phyloP scores from a whole-genome alignment of 2,797 vertebrate species.

The Muscicapa comitata region DNA sequence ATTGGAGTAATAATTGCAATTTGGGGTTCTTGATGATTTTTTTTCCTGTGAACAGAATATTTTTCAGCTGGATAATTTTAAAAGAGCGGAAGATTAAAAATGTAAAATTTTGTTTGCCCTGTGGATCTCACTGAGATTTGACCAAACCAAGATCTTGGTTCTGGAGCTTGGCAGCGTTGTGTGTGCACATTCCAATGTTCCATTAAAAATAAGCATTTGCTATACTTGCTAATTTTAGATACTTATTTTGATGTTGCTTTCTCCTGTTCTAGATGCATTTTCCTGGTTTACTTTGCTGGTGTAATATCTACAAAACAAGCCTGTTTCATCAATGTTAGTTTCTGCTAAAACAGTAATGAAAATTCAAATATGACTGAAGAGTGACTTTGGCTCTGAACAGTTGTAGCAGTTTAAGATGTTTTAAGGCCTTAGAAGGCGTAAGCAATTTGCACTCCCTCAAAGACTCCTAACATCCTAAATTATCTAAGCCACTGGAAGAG shows the following conservation, averaged over 20 bases:
- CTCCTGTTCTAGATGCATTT: neutral
- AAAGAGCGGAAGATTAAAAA: neutral
- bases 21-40: neutral
- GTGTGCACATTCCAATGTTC: neutral
- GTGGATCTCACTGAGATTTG: neutral
- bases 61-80: neutral
- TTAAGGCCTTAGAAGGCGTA: neutral
- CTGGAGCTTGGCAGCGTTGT: neutral
- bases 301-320: neutral
- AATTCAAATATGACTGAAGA: neutral
- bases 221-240: neutral
- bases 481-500: neutral
- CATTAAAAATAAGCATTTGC: neutral
- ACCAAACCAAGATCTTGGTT: neutral
- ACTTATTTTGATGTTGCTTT: neutral
- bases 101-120: neutral
- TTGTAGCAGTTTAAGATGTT: conserved; percentile 5
- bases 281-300: neutral
- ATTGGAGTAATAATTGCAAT: neutral
- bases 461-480: neutral
- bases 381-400: neutral
- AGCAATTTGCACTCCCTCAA: neutral
- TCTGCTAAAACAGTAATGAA: neutral
- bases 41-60: neutral
- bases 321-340: neutral